Evolutionary conservation across 2,797 vertebrate genomes (phyloP).

Genomic region (Bradypodion ventrale): DNA sequence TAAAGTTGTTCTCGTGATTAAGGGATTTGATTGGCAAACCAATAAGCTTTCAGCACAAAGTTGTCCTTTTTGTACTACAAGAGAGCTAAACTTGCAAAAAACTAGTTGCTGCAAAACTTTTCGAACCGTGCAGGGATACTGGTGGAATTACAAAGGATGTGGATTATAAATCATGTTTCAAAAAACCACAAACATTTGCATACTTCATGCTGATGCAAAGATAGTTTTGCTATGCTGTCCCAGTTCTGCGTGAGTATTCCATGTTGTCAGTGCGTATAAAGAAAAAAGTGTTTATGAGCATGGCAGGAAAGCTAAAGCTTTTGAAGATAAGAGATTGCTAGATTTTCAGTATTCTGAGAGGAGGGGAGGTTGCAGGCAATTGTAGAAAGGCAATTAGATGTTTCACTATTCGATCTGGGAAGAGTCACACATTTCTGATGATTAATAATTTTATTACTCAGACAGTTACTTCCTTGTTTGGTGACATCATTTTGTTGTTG

Average conservation of each 20-base stretch:
- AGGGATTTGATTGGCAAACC: background rate
- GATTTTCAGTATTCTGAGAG: background rate
- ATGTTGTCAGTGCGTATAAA: background rate
- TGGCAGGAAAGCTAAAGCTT: background rate
- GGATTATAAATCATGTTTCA: background rate
- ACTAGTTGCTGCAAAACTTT: background rate
- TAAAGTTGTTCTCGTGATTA: background rate
- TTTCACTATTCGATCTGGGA: background rate
- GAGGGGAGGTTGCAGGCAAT: background rate
- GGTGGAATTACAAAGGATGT: background rate
- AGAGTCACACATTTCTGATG: background rate
- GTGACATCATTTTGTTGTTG: fast-evolving
- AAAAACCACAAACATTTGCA: background rate
- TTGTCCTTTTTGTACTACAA: background rate
- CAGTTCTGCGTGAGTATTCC: conserved; percentile 10
- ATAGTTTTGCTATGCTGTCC: background rate
- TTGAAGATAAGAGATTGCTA: background rate
- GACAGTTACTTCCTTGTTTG: background rate
- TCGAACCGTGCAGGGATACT: background rate
- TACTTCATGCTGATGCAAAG: conserved; percentile 11
- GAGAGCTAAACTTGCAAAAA: background rate
- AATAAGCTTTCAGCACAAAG: background rate
- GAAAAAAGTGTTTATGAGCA: no score
- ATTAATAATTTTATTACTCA: conserved; percentile 1
- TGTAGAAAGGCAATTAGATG: background rate